Base-by-base conservation (phyloP, 2,888 invertebrate genomes). In the Plagodis pulveraria region DNA sequence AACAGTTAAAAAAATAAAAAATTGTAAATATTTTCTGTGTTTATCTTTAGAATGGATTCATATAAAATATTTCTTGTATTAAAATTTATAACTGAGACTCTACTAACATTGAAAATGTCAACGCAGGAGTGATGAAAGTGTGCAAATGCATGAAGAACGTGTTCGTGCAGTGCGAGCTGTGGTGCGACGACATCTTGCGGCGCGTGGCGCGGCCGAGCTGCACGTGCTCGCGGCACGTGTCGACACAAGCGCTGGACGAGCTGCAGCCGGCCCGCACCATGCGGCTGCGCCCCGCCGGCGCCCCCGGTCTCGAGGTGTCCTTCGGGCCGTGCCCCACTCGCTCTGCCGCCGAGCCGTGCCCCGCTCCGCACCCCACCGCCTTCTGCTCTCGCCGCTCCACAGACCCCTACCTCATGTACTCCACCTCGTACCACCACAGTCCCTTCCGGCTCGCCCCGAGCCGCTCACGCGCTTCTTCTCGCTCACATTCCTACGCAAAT, bases 71-170 rank as follows among this genome's bases (percentile, higher is more conserved):
- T 22, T 22, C 22, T 22, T 4, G 4, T 22, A 4, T 22, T 2
- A 22, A 22, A 22, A 2, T 22, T 22, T 22, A 22, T 22, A 22
- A 22, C 22, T 22, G 22, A 22, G 22, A 22, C 22, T 2, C 4
- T n/a, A 2, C 22, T 22, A 22, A 22, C 22, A 22, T 22, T 22
- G 22, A 22, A 22, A 22, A 22, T 22, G 22, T 22, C 22, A 22
- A 22, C 66, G 48, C 78, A 90, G 91, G 77, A 50, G 64, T 83
- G 0, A 80, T 87, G 36, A 78, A 84, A 74, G 84, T 90, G 22
- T 91, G 90, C 82, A 89, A 87, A 63, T 91, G 91, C 69, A 86
- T 85, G 87, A 90, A 89, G 71, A 89, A 83, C 63, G 89, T 86
- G 43, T 85, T 86, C 66, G 87, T 90, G 8, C 91, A 91, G 69